Conservation (phyloP, 2,888 invertebrate genomes). For the Meandrusa payeni region DNA sequence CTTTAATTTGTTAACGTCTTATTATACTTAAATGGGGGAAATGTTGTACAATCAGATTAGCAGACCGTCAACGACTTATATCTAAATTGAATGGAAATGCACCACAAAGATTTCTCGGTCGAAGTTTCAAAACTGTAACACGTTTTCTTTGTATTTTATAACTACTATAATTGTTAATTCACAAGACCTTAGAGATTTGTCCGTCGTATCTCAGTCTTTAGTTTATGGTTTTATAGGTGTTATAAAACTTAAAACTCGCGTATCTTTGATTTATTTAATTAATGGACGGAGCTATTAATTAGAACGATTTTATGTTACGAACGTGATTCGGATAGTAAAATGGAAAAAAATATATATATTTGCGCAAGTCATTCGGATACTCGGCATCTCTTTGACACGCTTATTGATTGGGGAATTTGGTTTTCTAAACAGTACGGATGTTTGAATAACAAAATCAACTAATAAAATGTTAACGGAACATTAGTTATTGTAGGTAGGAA, state of each 20-base stretch:
- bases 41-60: too few species aligned
- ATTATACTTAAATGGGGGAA: too few species aligned
- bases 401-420: slow-evolving; percentile 9
- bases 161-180: slow-evolving; percentile 17
- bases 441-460: slow-evolving; percentile 18
- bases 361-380: slow-evolving; percentile 20
- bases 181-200: slow-evolving; percentile 11
- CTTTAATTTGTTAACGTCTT: too few species aligned
- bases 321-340: slow-evolving; percentile 15
- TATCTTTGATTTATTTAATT: slow-evolving; percentile 32
- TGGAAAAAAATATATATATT: slow-evolving; percentile 24
- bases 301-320: slow-evolving; percentile 24
- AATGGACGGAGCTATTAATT: slow-evolving; percentile 29
- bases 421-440: slow-evolving; percentile 14
- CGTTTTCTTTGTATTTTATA: slow-evolving; percentile 16
- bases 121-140: not conserved
- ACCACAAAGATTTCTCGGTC: too few species aligned
- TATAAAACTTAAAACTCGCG: slow-evolving; percentile 29
- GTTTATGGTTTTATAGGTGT: slow-evolving; percentile 40
- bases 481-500: slow-evolving; percentile 4
- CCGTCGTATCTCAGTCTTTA: slow-evolving; percentile 28
- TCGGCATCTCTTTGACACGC: not conserved
- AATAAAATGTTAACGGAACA: slow-evolving; percentile 19
- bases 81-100: too few species aligned
- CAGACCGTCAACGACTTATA: too few species aligned